Evolutionary conservation across 2,888 invertebrate genomes (phyloP), one percentile per base, ranked within the genome.

Genomic region (Campaea margaritaria): DNA sequence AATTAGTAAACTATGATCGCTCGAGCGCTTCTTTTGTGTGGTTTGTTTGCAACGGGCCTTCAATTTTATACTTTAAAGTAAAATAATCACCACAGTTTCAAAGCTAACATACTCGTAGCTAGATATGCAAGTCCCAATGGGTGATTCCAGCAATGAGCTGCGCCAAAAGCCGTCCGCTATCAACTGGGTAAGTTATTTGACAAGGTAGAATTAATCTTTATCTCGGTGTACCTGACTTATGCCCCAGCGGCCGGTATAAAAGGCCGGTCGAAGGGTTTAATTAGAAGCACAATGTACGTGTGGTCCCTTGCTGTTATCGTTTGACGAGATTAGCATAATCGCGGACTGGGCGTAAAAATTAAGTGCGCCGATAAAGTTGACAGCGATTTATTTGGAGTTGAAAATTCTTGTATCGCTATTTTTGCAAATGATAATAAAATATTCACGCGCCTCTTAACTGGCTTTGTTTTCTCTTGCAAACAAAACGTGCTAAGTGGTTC

Each of bases 121-220:
- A 55, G 15, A 38, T 39, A 41, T 15, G 31, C 7, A 39, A 51
- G 7, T 12, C 28, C 47, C 34, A 15, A 41, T 46, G 43, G 48
- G 44, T 47, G 52, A 58, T 58, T 48, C 27, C 39, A 58, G 52
- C 45, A 50, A 59, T 14, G 51, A 43, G 43, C 58, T 56, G 57
- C 58, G 51, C 31, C 11, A 52, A 31, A 41, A 28, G 51, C 48
- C 42, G 38, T 39, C 56, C 46, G 73, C 72, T 89, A 90, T 90
- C 89, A 82, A 72, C 75, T 73, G 79, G 77, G 87, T 90, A 89
- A 90, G 87, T 90, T 89, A 89, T 88, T 85, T 88, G 86, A 88
- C 87, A 87, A 81, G 83, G 75, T 69, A 70, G 74, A 83, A 88
- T 89, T 89, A 85, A 85, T 89, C 86, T 89, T 87, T 87, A 89